Conservation (phyloP, 35 echinoderm and acorn worm species). For the Holothuria glaberrima region DNA sequence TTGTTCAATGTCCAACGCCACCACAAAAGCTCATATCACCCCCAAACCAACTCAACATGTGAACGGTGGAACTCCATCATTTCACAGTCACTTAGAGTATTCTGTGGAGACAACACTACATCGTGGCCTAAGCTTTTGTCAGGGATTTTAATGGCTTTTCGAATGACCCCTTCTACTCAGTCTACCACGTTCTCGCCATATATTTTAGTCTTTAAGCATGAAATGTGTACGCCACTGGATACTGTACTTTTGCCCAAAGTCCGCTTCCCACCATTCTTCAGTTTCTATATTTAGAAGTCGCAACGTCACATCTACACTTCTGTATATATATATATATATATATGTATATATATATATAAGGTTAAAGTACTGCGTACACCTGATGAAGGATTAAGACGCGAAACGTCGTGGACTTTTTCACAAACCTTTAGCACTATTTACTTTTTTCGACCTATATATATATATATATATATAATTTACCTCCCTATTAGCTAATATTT, state of each 20-base stretch:
- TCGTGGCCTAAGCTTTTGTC: constrained; percentile 36
- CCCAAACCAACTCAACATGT: constrained; percentile 55
- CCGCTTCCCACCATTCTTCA: too few species aligned
- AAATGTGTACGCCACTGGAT: constrained; percentile 46
- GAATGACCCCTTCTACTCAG: constrained; percentile 42
- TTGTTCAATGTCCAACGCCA: constrained; percentile 40
- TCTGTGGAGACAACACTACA: constrained; percentile 10
- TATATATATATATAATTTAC: too few species aligned
- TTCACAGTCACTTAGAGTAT: constrained; percentile 26
- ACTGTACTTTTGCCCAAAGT: not conserved
- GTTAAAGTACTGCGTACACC: too few species aligned
- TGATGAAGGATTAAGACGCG: too few species aligned
- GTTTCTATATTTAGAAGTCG: too few species aligned
- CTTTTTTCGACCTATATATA: too few species aligned
- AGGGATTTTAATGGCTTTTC: constrained; percentile 58
- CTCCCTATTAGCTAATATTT: too few species aligned
- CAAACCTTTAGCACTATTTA: too few species aligned
- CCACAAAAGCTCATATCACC: constrained; percentile 55
- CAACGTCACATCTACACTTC: too few species aligned
- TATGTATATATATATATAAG: too few species aligned
- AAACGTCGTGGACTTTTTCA: too few species aligned
- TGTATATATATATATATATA: too few species aligned
- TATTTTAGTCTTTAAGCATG: constrained; percentile 44
- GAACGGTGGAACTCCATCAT: constrained; percentile 26
- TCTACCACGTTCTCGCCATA: constrained; percentile 47